A percentile compares a stretch with the other conserved stretches of the same genome.
Evolutionary conservation across 2,797 vertebrate genomes (phyloP).

Genomic region (Anniella stebbinsi): DNA sequence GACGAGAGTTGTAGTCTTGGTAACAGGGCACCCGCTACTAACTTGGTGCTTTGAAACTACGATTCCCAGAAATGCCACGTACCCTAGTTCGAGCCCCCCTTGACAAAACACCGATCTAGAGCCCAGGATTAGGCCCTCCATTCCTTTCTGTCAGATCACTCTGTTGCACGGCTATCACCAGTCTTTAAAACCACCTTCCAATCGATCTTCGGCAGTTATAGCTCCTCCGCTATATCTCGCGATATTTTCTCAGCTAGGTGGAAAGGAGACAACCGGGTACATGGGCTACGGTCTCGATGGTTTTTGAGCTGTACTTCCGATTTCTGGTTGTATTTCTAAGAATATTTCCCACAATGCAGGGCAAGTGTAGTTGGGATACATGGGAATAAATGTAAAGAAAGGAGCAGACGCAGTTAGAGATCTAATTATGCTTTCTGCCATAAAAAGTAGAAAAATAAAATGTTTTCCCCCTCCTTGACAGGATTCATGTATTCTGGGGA

Average conservation of each 20-base stretch:
- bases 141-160: no score
- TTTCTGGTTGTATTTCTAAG: neutral
- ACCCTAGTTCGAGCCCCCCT: neutral
- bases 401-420: neutral
- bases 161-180: no score
- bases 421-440: neutral
- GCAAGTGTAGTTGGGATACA: neutral
- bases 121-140: neutral
- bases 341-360: no score
- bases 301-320: neutral
- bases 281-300: accelerated
- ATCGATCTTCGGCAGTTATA: neutral
- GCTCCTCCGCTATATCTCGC: conserved; percentile 14
- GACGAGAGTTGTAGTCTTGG: neutral
- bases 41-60: neutral
- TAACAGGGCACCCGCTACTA: no score
- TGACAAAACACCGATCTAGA: neutral
- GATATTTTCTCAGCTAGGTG: conserved; percentile 7
- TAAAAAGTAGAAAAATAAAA: neutral
- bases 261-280: neutral
- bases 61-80: neutral
- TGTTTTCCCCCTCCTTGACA: neutral
- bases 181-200: neutral
- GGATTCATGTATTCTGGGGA: neutral
- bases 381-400: neutral